Conservation (phyloP, 92 coral and sea anemone genomes). For the Porites evermanni region DNA sequence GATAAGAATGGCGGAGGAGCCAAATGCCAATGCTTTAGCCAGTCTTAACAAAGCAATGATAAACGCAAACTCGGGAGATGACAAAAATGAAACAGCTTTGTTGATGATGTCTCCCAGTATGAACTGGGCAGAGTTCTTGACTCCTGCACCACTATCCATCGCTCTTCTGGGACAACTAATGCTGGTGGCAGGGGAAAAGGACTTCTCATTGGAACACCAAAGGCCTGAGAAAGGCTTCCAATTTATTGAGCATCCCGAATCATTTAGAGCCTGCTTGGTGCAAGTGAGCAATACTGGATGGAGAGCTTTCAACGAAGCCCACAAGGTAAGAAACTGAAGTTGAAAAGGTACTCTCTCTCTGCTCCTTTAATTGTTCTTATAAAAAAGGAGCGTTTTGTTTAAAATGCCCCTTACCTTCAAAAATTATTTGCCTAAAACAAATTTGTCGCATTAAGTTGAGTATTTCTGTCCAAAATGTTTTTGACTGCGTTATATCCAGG, state of each 20-base stretch:
- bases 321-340: slow-evolving; percentile 15
- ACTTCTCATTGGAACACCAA: slow-evolving; percentile 58
- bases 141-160: slow-evolving; percentile 72
- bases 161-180: slow-evolving; percentile 73
- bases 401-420: no score
- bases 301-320: slow-evolving; percentile 73
- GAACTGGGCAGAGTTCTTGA: slow-evolving; percentile 72
- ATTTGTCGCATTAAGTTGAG: no score
- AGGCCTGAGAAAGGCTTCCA: slow-evolving; percentile 48
- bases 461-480: no score
- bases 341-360: no score
- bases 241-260: slow-evolving; percentile 47
- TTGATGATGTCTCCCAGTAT: slow-evolving; percentile 59
- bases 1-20: slow-evolving; percentile 1
- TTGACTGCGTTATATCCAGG: no score
- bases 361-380: no score
- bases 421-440: no score
- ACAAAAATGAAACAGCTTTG: slow-evolving; percentile 62
- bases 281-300: slow-evolving; percentile 75
- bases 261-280: slow-evolving; percentile 76
- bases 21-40: slow-evolving; percentile 13
- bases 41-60: slow-evolving; percentile 51
- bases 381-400: no score
- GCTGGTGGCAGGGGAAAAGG: slow-evolving; percentile 63
- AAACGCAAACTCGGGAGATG: slow-evolving; percentile 51